Conservation (phyloP, 2,113 vertebrate genomes). For the Sigmodon hispidus region DNA sequence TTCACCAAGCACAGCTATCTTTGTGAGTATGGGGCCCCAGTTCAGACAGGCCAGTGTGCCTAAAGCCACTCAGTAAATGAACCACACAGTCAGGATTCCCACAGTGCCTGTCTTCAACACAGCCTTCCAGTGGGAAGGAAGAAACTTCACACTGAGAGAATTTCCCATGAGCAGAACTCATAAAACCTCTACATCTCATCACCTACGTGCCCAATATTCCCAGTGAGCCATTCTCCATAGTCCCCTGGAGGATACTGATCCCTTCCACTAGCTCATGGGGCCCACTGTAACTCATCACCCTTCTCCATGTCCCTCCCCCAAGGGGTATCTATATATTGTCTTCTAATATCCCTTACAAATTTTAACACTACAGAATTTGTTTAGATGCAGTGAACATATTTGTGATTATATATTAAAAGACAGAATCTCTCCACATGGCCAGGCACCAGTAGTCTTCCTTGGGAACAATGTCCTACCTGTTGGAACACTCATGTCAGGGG, state of each 20-base stretch:
- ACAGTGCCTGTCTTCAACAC: neutral
- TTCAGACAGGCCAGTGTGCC: neutral
- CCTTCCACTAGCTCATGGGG: neutral
- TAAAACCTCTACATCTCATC: neutral
- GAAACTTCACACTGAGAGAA: neutral
- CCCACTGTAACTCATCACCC: neutral
- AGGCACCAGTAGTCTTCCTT: neutral
- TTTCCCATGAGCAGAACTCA: neutral
- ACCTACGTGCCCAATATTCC: neutral
- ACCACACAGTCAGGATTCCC: neutral
- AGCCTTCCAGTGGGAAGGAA: neutral
- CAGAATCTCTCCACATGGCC: neutral
- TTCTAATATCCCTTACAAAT: neutral
- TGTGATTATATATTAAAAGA: neutral
- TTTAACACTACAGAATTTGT: neutral
- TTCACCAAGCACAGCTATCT: neutral
- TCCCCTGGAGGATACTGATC: neutral
- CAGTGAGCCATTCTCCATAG: neutral
- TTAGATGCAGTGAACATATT: neutral
- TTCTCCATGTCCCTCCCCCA: neutral
- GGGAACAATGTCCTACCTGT: neutral
- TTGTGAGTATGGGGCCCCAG: fast-evolving
- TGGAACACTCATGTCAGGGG: neutral
- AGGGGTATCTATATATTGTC: neutral
- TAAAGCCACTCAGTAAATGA: neutral